Base-by-base conservation (phyloP, 1,140 invertebrate genomes). In the Nasonia giraulti region DNA sequence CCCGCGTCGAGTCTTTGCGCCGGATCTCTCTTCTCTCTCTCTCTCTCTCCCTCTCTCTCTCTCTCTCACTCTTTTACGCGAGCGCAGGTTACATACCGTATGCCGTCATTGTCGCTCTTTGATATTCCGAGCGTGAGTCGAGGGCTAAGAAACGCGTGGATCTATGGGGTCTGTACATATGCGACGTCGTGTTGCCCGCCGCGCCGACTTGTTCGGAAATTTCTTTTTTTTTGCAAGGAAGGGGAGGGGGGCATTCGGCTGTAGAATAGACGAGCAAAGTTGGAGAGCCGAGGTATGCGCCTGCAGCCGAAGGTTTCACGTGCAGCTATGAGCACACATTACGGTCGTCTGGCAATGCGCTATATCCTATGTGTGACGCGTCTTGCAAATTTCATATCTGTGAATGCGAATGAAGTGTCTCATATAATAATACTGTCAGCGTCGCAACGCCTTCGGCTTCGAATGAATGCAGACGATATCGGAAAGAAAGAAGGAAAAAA, bases 121-220 rank as follows among this genome's bases (percentile, higher is more conserved):
- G 75, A 76, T 76, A 47, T 76, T 76, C 44, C 40, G 44, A 44
- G 40, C 40, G 75, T 76, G n/a, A 44, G n/a, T 76, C 17, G 23
- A n/a, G 27, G 37, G 37, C 55, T 20, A 6, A 40, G 31, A 7
- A 40, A 40, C 17, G 33, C 73, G 55, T 7, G 55, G 55, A 62
- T 62, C 55, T 62, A n/a, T n/a, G 6, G 20, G 3, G 20, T n/a
- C 5, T 33, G 17, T n/a, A 37, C 17, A 20, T 74, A 37, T 76
- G n/a, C 37, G 8, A 76, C 75, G 37, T 75, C 14, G 37, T 23
- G 73, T 33, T 44, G 14, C 73, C 12, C 33, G 14, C 12, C 37
- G 37, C 20, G 37, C 2, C 73, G 33, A 55, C 71, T 27, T 37
- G 33, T 27, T 12, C 73, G 17, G 71, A 74, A 75, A 75, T n/a